Evolutionary conservation across 1,140 invertebrate species (phyloP), one percentile per base, ranked within the genome.

Genomic region (Brachionus angularis): DNA sequence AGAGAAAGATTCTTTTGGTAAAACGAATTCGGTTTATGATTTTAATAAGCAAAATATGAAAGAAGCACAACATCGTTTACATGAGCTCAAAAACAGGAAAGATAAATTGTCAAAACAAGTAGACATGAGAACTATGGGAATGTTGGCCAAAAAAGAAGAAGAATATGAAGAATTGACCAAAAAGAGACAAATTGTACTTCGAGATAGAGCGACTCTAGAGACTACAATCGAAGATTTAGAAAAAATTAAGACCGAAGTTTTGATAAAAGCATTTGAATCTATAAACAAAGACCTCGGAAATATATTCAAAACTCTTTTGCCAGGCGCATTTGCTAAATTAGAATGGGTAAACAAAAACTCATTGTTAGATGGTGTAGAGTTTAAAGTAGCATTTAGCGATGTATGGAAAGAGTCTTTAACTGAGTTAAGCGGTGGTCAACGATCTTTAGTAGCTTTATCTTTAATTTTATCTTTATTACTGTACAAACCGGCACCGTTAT

Each of bases 401-500:
- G 85, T 91, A 0, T 98, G 93, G 91, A 99, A 98, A 82, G 94
- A 98, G 73, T 93, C 90, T 10, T 84, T 99, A 27, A 88, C 87
- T 67, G 96, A 99, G 84, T 83, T 99, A 50, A 96, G 92, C 71
- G 96, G 96, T 67, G 96, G 95, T 1, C 93, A 98, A 83, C 86
- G 91, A 50, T 98, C 95, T 2, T 84, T 99, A 18, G 93, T 98
- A 25, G 96, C 96, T 1, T 83, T 99, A 23, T 97, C 96, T 2
- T 85, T 99, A 5, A 94, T 98, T 74, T 84, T 99, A 72, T 90
- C 96, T 25, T 91, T 99, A 88, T 82, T 98, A 72, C 85, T 93
- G 69, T 99, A 96, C 81, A 96, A 96, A 77, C 96, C 96, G 4
- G 96, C 96, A 12, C 96, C 96, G 1, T 84, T 99, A 10, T 99